Base-by-base conservation (phyloP, 2,797 vertebrate species). In the Momotus momota region DNA sequence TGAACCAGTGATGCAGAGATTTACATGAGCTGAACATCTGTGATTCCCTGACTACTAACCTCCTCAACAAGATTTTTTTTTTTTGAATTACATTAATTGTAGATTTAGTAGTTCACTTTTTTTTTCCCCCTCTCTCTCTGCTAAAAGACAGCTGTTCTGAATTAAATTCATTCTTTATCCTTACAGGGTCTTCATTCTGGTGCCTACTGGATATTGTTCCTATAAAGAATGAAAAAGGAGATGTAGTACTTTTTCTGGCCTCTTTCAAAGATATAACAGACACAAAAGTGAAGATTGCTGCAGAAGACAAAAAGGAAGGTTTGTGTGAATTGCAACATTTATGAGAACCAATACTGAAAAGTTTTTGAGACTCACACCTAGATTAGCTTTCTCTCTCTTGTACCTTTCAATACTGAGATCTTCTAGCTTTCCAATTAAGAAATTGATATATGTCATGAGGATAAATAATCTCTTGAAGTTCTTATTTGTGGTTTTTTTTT, bases 221-320 rank as follows among this genome's bases (percentile, higher is more conserved):
- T 84, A 99, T 99, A 98, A 99, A 99, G 98, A 99, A 99, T 71
- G 99, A 99, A 96, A 99, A 99, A 97, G 99, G 99, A 89, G 99
- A 99, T 31, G 99, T 99, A 96, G 99, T 99, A 54, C 99, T 99
- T 66, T 99, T 99, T 96, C 98, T 99, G 97, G 98, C 99, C 65
- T 99, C 99, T 51, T 99, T 99, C 98, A 99, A 99, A 97, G 99
- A 99, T 93, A 98, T 99, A 97, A 99, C 99, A 14, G 99, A 99
- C 96, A 99, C 99, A 52, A 99, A 99, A 98, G 98, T 95, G 98
- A 99, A 99, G 98, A 97, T 98, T 96, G 97, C 98, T 96, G 98
- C 98, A 86, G 99, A 99, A 96, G 99, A 99, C 93, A 99, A 99
- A 97, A 99, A 98, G 92, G 99, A 99, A 98, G 99, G 99, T 99